Evolutionary conservation across 37 sponge, comb jelly and placozoan species (phyloP).

Genomic region (Dysidea cf. avara): DNA sequence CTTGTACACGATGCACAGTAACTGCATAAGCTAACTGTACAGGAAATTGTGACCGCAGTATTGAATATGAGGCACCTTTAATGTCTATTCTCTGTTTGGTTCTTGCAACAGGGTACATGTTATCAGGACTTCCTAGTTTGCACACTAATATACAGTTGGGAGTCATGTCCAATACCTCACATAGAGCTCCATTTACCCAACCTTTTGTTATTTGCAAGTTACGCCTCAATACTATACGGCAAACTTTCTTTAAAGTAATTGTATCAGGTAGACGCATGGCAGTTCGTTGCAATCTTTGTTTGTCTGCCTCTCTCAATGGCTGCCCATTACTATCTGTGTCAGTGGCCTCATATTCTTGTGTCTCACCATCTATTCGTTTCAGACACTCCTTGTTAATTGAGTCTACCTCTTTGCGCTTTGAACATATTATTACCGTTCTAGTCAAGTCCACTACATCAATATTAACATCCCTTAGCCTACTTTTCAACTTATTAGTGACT

Average conservation of each 20-base stretch:
- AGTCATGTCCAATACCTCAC: background rate
- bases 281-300: background rate
- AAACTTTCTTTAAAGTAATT: background rate
- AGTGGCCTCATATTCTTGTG: background rate
- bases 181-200: too few species aligned
- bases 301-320: background rate
- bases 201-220: background rate
- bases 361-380: background rate
- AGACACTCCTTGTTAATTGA: background rate
- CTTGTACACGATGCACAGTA: conserved; percentile 11
- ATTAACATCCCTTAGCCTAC: too few species aligned
- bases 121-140: background rate
- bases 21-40: conserved; percentile 9
- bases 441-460: too few species aligned
- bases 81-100: background rate
- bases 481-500: too few species aligned
- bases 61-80: background rate
- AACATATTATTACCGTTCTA: conserved; percentile 17
- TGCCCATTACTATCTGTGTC: conserved; percentile 8
- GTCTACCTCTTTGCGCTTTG: background rate
- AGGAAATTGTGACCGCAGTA: conserved; percentile 9
- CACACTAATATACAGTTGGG: conserved; percentile 1
- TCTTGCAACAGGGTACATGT: background rate
- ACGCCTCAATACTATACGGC: background rate
- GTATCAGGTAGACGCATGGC: background rate